These are phyloP conservation scores for Drepana arcuata DNA, from an alignment of 1,140 invertebrate species.

Conservation along the genomic window DNA sequence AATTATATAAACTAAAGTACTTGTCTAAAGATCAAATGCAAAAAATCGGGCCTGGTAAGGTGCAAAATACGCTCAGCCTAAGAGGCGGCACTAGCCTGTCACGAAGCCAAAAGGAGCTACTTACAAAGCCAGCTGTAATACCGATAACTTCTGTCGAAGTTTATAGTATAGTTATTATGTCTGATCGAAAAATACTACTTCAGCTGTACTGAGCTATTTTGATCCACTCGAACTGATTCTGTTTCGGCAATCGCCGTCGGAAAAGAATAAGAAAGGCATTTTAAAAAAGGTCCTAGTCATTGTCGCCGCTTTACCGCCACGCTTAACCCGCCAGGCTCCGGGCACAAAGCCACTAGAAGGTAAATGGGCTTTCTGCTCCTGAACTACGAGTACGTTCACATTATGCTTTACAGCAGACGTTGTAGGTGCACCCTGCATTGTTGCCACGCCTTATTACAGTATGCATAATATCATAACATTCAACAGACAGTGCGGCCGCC, in stretches of 20 bases:
- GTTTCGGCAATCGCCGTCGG: slow-evolving; percentile 26
- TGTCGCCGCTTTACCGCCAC: slow-evolving; percentile 32
- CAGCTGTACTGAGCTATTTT: too few relatives aligned
- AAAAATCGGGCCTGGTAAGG: too few relatives aligned
- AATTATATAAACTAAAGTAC: too few relatives aligned
- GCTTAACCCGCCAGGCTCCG: slow-evolving; percentile 44
- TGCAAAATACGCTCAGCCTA: too few relatives aligned
- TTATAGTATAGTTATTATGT: too few relatives aligned
- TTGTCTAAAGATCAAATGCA: too few relatives aligned
- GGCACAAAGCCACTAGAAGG: slow-evolving; percentile 47
- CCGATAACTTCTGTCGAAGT: too few relatives aligned
- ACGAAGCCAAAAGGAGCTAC: too few relatives aligned
- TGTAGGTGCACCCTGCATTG: slow-evolving; percentile 19
- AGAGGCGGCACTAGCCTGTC: too few relatives aligned
- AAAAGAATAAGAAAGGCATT: slow-evolving; percentile 29
- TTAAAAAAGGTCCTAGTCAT: slow-evolving; percentile 40
- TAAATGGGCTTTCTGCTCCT: slow-evolving; percentile 48
- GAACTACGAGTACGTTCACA: slow-evolving; percentile 26
- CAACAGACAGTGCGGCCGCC: slow-evolving; percentile 33
- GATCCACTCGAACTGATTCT: slow-evolving; percentile 19
- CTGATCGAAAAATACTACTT: too few relatives aligned
- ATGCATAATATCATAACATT: slow-evolving; percentile 42
- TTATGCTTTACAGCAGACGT: slow-evolving; percentile 32
- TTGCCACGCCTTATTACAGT: slow-evolving; percentile 29
- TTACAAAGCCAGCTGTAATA: too few relatives aligned